phyloP scores from a whole-genome alignment of 2,888 invertebrate genomes.

The Steromphala cineraria region DNA sequence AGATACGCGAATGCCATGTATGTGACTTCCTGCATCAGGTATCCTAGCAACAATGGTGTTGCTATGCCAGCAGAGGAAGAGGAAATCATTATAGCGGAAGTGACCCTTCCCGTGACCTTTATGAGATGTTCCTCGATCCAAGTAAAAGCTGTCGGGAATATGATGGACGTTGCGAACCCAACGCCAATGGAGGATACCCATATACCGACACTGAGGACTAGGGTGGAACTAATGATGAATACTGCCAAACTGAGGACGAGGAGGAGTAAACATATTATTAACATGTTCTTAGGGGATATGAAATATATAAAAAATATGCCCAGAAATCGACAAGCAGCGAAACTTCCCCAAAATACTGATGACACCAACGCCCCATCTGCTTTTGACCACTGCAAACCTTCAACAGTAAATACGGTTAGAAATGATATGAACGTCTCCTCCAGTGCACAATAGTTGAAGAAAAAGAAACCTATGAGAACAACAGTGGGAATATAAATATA shows the following conservation, averaged over 20 bases:
- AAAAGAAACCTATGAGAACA: conserved; percentile 66
- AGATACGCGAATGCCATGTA: background rate
- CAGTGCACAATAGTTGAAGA: conserved; percentile 71
- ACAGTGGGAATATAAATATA: conserved; percentile 57
- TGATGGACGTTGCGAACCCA: background rate
- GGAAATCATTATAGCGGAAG: background rate
- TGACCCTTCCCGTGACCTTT: conserved; percentile 8
- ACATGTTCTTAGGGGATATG: conserved; percentile 66
- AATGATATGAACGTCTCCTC: conserved; percentile 73
- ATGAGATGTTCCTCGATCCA: background rate
- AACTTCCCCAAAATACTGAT: conserved; percentile 74
- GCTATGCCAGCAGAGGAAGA: background rate
- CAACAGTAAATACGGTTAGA: conserved; percentile 69
- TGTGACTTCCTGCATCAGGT: conserved; percentile 4
- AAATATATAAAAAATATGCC: conserved; percentile 71
- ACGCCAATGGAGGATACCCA: background rate
- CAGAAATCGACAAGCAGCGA: conserved; percentile 71
- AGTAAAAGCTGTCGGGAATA: conserved; percentile 1
- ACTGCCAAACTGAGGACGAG: background rate
- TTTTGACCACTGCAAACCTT: conserved; percentile 64
- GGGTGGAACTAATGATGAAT: background rate
- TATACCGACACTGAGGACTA: background rate
- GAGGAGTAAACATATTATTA: background rate
- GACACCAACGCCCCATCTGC: conserved; percentile 66
- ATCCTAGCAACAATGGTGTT: background rate